These are phyloP conservation scores for Tachina lurida DNA, from an alignment of 2,888 invertebrate genomes.

Conservation along the genomic window DNA sequence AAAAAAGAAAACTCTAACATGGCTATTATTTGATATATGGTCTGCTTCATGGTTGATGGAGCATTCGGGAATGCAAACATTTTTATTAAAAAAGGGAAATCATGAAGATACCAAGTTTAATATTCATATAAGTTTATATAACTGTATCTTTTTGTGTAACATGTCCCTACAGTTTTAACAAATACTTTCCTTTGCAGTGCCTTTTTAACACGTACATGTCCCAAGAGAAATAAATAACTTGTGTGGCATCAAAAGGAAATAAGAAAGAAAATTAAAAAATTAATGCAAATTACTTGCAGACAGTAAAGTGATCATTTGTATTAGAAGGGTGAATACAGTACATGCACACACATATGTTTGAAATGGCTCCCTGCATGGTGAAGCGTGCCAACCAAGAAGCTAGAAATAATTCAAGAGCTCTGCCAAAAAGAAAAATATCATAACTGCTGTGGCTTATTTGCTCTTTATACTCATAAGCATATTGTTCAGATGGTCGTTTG, in stretches of 20 bases:
- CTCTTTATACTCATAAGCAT: background rate
- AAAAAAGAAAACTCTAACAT: too few species aligned
- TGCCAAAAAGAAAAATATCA: background rate
- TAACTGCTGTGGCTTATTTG: background rate
- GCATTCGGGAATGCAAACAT: background rate
- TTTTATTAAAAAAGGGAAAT: too few species aligned
- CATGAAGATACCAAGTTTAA: background rate
- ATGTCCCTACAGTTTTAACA: background rate
- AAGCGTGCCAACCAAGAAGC: too few species aligned
- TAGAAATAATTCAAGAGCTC: background rate
- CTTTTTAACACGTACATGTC: background rate
- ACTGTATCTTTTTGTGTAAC: background rate
- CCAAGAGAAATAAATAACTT: too few species aligned
- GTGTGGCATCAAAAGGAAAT: background rate
- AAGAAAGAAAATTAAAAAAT: background rate
- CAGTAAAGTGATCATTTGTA: background rate
- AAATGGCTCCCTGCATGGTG: background rate
- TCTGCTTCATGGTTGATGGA: conserved; percentile 1
- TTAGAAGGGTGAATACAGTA: background rate
- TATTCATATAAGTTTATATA: background rate
- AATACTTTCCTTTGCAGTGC: background rate
- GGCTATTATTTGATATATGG: background rate
- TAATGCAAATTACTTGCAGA: too few species aligned
- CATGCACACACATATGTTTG: background rate
- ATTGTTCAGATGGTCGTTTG: background rate